These are phyloP conservation scores for Mastigias papua DNA, from an alignment of 30 jellyfish, hydroid and myxozoan species.

Conservation along the genomic window DNA sequence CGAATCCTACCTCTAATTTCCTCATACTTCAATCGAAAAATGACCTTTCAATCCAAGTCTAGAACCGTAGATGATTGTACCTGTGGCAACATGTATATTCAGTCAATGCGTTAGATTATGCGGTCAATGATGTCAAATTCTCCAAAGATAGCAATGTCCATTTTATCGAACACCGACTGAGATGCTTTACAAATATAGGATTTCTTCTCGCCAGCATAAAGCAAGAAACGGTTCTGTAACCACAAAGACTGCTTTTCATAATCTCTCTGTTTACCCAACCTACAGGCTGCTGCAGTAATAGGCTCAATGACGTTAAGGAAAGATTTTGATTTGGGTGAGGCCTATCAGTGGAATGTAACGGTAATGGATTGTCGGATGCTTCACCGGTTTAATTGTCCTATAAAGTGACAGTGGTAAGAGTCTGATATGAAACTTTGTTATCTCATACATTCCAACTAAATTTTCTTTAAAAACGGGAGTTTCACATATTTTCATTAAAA, in stretches of 20 bases:
- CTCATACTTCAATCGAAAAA: background rate
- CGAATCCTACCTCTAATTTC: no score
- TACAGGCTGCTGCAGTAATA: background rate
- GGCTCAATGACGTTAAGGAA: background rate
- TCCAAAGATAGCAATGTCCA: slow-evolving; percentile 14
- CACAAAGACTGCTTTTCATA: slow-evolving; percentile 35
- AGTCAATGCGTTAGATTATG: slow-evolving; percentile 15
- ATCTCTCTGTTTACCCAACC: slow-evolving; percentile 22
- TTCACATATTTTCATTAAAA: no score
- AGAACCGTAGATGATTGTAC: slow-evolving; percentile 13
- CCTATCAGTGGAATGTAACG: background rate
- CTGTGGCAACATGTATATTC: slow-evolving; percentile 21
- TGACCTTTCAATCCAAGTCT: background rate
- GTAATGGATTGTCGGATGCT: background rate
- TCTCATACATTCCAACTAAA: no score
- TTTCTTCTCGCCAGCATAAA: slow-evolving; percentile 5
- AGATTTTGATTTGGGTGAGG: background rate
- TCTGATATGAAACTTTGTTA: no score
- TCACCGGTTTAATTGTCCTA: no score
- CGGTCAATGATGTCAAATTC: background rate
- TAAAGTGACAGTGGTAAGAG: no score
- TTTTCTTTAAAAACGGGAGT: no score
- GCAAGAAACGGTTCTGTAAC: slow-evolving; percentile 18
- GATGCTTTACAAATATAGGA: slow-evolving; percentile 42
- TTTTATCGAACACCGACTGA: slow-evolving; percentile 11